Base-by-base conservation (phyloP, 2,797 vertebrate species). In the Leptoclinus maculatus region DNA sequence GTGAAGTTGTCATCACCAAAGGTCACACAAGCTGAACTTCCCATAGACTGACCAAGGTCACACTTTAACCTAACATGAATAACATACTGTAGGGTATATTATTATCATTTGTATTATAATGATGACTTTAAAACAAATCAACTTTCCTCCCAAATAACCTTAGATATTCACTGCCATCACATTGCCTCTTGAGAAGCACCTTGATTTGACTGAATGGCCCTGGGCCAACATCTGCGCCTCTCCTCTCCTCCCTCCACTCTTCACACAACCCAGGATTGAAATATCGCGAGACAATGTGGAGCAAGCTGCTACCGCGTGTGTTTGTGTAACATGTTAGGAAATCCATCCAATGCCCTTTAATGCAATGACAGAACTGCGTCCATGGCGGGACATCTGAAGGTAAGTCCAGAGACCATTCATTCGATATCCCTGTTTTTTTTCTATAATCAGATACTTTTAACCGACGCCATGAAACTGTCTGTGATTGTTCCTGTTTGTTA, bases 381-480 rank as follows among this genome's bases (percentile, higher is more conserved):
- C 66, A 95, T 95, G 94, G 94, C 94, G 82, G 93, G 86, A 83
- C 91, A 54, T n/a, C 82, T 95, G 68, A 95, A 95, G 95, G 95
- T 95, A 95, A 92, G 38, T 19, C 51, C 23, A 51, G 4, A 62
- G 13, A 29, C 12, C 3, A 0, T 14, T 23, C 0, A 16, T 21
- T 10, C 36, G 8, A 0, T 7, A 6, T 9, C 2, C 14, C 29
- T 14, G 8, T 1, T 8, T 39, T 59, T 23, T 14, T 10, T 34
- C 32, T 10, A 16, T 8, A 29, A 2, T 2, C 7, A 3, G 3
- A 12, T n/a, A 0, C 5, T 21, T 68, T 7, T 39, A 41, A 51
- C 7, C 7, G 7, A 54, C 1, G 6, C 12, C 0, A 19, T 4
- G 19, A 2, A 12, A 19, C 1, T 12, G 0, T 8, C 17, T 8